A percentile compares a stretch with the other conserved stretches of the same genome.
These are phyloP conservation scores for Patagioenas fasciata DNA, from an alignment of 2,113 vertebrate genomes.

Conservation along the genomic window DNA sequence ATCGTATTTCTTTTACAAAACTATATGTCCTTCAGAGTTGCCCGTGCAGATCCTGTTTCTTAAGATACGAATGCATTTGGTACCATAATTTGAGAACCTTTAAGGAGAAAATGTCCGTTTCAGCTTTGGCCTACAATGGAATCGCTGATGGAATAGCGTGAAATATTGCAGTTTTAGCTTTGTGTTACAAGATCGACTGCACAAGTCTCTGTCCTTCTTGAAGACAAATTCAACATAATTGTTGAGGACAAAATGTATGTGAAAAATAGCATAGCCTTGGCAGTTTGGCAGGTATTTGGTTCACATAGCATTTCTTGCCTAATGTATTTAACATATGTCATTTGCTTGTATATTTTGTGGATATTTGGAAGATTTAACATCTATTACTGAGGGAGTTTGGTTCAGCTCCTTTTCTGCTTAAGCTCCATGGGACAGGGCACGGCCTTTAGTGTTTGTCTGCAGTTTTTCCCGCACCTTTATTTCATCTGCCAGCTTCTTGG, in stretches of 20 bases:
- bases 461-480: background rate
- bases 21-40: background rate
- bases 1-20: background rate
- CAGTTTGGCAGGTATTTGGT: conserved; percentile 12
- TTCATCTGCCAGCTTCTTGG: conserved; percentile 31
- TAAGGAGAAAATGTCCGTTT: background rate
- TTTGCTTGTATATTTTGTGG: background rate
- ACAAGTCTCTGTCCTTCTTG: background rate
- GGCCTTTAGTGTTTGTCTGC: background rate
- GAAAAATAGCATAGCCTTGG: background rate
- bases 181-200: background rate
- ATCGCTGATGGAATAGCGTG: background rate
- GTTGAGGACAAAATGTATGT: background rate
- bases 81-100: background rate
- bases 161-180: background rate
- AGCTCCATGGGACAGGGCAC: background rate
- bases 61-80: background rate
- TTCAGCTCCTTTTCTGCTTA: background rate
- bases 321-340: background rate
- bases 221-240: background rate
- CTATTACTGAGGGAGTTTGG: background rate
- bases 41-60: background rate
- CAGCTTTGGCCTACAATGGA: background rate
- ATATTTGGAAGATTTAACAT: background rate
- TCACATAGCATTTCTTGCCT: conserved; percentile 11